Conservation (phyloP, 1,140 invertebrate species). For the Arion vulgaris region DNA sequence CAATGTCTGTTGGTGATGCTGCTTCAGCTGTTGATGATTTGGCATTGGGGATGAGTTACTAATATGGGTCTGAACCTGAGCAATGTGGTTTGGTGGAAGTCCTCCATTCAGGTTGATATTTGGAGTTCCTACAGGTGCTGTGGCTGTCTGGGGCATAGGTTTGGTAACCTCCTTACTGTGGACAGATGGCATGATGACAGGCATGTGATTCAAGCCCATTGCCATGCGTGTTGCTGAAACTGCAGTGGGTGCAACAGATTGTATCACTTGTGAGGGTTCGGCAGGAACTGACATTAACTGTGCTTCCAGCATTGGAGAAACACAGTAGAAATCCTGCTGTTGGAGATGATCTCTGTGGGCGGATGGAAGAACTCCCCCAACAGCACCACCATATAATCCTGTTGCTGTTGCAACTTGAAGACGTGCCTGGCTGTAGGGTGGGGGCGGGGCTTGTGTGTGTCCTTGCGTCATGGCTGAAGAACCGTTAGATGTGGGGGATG, state of each 20-base stretch:
- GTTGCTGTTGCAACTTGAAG: background rate
- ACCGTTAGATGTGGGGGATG: background rate
- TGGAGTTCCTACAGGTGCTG: constrained; percentile 78
- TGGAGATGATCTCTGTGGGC: constrained; percentile 45
- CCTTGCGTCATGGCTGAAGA: constrained; percentile 43
- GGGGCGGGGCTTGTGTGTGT: constrained; percentile 43
- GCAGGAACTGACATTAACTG: background rate
- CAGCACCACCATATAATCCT: constrained; percentile 8
- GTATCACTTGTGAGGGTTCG: constrained; percentile 11
- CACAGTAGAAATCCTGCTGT: constrained; percentile 84
- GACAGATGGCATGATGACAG: constrained; percentile 96
- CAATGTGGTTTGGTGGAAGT: constrained; percentile 42
- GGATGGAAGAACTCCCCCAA: constrained; percentile 25
- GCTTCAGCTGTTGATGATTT: constrained; percentile 38
- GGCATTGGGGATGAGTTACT: constrained; percentile 27
- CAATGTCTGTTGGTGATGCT: background rate
- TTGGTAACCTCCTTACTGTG: constrained; percentile 91
- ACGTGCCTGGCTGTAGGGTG: constrained; percentile 70
- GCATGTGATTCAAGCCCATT: constrained; percentile 80
- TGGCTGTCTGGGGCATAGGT: constrained; percentile 92
- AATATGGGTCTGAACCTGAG: constrained; percentile 42
- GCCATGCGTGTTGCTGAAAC: constrained; percentile 64
- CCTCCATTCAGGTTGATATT: constrained; percentile 21
- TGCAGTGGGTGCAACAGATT: constrained; percentile 65
- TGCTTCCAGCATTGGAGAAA: constrained; percentile 2